Conservation (phyloP, 2,797 vertebrate species). For the Picus viridis region DNA sequence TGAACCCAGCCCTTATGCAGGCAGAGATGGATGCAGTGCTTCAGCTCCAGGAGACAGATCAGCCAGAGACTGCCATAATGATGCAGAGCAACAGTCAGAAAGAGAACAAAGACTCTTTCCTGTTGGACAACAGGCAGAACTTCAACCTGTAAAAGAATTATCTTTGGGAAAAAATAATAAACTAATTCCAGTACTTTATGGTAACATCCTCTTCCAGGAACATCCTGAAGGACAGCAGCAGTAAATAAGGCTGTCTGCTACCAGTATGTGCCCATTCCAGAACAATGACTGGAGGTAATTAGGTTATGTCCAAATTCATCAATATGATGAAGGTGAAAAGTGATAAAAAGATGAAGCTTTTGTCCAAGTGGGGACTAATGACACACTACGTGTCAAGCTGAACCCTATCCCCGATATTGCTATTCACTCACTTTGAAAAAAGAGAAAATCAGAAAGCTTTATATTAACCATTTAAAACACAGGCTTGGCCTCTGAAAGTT, state of each 20-base stretch:
- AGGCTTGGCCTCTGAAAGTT: background rate
- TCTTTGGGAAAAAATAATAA: background rate
- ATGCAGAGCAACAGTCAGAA: background rate
- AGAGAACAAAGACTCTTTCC: background rate
- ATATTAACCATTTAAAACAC: background rate
- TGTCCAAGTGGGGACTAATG: conserved; percentile 24
- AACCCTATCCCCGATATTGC: background rate
- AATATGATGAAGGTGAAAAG: conserved; percentile 70
- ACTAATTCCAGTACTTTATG: background rate
- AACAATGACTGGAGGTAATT: conserved; percentile 51
- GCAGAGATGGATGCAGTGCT: background rate
- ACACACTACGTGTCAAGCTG: background rate
- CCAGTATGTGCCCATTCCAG: conserved; percentile 42
- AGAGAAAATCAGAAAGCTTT: background rate
- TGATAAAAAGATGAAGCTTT: conserved; percentile 31
- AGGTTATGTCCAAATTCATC: conserved; percentile 64
- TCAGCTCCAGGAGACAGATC: background rate
- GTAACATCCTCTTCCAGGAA: conserved; percentile 35
- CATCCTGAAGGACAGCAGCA: conserved; percentile 38
- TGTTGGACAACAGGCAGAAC: background rate
- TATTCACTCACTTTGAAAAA: background rate
- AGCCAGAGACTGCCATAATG: background rate
- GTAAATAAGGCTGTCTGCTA: conserved; percentile 37
- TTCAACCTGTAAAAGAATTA: background rate
- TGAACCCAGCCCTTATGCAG: background rate